Evolutionary conservation across 1,140 invertebrate species (phyloP), one percentile per base, ranked within the genome.

Genomic region (Drosophila dunni): DNA sequence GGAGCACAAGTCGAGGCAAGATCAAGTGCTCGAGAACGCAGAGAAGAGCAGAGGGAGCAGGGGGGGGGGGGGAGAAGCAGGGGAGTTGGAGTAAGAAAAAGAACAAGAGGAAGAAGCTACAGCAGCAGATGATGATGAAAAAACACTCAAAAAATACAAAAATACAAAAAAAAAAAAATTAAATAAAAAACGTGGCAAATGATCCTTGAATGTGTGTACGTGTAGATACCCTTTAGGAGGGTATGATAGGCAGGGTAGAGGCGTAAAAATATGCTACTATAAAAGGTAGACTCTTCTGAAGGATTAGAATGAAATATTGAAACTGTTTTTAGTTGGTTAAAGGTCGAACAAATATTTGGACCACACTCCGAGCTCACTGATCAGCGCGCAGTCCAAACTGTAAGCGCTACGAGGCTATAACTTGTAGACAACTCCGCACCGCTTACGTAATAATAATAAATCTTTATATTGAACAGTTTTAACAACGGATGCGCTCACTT

Each of bases 21-120:
- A 89, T 88, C 84, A 88, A 88, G 84, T 89, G 80, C 70, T 73
- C 71, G 42, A 82, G 83, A 86, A 76, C 57, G 57, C 75, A 82
- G 63, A 44, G 29, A 57, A 50, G 34, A 17, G 17, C 17, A 17
- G 17, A 20, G 17, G 17, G 50, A 60, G 44, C 34, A 29, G 24
- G 3, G 3, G 24, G 3, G 24, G 24, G 3, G 24, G 3, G 1
- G 10, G 45, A 1, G 24, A 15, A 48, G 46, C 29, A 40, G 44
- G 11, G 20, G 29, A 24, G 7, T 7, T 5, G 6, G 24, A 29
- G 24, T 6, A 29, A 46, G 45, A 8, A 13, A 11, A 10, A 48
- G 20, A 10, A 24, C 17, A 7, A 45, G 7, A 71, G 56, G 65
- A 46, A 58, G 40, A 60, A 65, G 64, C 48, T 60, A 56, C 53